Evolutionary conservation across 2,113 vertebrate genomes (phyloP).

Genomic region (Ictidomys tridecemlineatus): DNA sequence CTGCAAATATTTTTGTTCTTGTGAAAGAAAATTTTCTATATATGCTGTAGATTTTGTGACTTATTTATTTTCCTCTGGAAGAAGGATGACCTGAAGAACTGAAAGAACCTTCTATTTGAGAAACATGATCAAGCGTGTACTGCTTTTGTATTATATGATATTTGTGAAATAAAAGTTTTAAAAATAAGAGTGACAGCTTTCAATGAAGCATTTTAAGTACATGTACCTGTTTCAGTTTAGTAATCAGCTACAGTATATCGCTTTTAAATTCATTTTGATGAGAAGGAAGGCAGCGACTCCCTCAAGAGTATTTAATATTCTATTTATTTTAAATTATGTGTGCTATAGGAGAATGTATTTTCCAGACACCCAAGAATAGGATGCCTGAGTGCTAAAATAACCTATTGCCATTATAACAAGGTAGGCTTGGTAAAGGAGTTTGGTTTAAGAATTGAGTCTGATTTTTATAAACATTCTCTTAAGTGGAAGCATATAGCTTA

Average conservation of each 20-base stretch:
- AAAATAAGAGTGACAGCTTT: slow-evolving; percentile 12
- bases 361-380: neutral
- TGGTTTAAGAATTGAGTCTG: neutral
- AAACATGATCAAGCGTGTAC: neutral
- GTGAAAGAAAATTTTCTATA: neutral
- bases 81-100: neutral
- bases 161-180: slow-evolving; percentile 64
- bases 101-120: neutral
- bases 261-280: slow-evolving; percentile 26
- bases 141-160: neutral
- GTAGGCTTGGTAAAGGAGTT: neutral
- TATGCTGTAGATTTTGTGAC: neutral
- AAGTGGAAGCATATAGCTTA: neutral
- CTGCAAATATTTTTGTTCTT: slow-evolving; percentile 62
- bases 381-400: neutral
- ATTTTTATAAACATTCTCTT: neutral
- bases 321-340: neutral
- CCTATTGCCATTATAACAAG: neutral
- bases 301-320: neutral
- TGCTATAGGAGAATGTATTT: neutral
- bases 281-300: neutral
- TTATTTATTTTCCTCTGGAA: slow-evolving; percentile 49
- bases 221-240: neutral
- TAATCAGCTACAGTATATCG: neutral
- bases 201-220: neutral